Conservation (phyloP, 2,888 invertebrate species). For the Poecilobothrus nobilitatus region DNA sequence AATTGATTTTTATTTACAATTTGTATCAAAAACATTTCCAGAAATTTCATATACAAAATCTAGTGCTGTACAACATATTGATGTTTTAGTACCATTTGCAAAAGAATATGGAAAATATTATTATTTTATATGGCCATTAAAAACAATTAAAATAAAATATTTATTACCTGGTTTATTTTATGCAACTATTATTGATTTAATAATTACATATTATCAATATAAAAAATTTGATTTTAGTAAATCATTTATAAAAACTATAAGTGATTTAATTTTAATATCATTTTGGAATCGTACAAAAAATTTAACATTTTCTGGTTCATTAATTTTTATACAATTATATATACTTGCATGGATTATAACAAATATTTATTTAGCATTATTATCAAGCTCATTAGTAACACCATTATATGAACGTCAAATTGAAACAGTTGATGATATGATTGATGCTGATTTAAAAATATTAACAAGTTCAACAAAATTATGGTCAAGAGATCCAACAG, state of each 20-base stretch:
- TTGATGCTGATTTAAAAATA: neutral
- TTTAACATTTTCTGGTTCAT: neutral
- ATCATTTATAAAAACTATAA: neutral
- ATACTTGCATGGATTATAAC: neutral
- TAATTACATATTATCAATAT: neutral
- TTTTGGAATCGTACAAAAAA: neutral
- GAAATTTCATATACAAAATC: neutral
- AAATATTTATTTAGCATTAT: conserved; percentile 7
- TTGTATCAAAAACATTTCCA: neutral
- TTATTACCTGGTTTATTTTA: neutral
- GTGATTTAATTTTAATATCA: neutral
- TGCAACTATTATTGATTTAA: neutral
- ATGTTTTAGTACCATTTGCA: neutral
- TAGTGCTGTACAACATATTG: neutral
- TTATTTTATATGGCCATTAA: conserved; percentile 10
- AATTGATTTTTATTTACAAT: neutral
- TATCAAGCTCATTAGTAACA: conserved; percentile 7
- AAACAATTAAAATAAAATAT: neutral
- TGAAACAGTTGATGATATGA: neutral
- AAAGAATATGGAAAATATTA: conserved; percentile 11
- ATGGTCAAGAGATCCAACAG: conserved; percentile 6
- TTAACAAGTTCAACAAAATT: neutral
- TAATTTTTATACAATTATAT: neutral
- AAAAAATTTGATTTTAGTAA: neutral
- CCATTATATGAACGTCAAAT: conserved; percentile 2